These are phyloP conservation scores for Lochmaea capreae DNA, from an alignment of 2,888 invertebrate genomes.

Conservation along the genomic window DNA sequence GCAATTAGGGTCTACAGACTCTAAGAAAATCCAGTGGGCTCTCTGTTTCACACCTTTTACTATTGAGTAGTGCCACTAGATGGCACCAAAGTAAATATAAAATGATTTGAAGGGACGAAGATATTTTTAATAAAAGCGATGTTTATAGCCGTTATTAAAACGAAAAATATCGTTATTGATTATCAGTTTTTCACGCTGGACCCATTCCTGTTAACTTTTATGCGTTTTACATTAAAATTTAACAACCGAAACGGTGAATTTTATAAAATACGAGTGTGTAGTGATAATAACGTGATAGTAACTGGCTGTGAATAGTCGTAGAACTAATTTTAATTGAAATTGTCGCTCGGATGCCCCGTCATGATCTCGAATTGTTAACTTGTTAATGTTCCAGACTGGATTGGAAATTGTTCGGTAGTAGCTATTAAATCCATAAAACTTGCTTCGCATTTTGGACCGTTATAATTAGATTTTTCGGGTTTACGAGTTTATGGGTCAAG, in stretches of 20 bases:
- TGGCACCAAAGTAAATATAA: too few species aligned
- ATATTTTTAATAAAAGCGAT: too few species aligned
- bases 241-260: constrained; percentile 1
- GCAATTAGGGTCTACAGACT: too few species aligned
- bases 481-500: background rate
- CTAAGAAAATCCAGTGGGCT: too few species aligned
- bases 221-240: constrained; percentile 4
- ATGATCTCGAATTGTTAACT: constrained; percentile 21
- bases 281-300: constrained; percentile 14
- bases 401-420: constrained; percentile 8
- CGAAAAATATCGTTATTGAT: too few species aligned
- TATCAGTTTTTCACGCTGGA: background rate
- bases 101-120: too few species aligned
- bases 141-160: too few species aligned
- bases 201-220: constrained; percentile 10
- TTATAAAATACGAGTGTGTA: constrained; percentile 6
- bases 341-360: constrained; percentile 8
- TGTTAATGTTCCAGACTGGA: constrained; percentile 2
- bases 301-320: constrained; percentile 11
- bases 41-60: too few species aligned
- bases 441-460: background rate
- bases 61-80: too few species aligned
- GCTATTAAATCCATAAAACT: constrained; percentile 5
- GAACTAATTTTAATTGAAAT: constrained; percentile 26
- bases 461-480: background rate